Percentiles rank a stretch among this genome's conserved stretches.
These are phyloP conservation scores for Dynastes maya DNA, from an alignment of 2,888 invertebrate genomes.

Conservation along the genomic window DNA sequence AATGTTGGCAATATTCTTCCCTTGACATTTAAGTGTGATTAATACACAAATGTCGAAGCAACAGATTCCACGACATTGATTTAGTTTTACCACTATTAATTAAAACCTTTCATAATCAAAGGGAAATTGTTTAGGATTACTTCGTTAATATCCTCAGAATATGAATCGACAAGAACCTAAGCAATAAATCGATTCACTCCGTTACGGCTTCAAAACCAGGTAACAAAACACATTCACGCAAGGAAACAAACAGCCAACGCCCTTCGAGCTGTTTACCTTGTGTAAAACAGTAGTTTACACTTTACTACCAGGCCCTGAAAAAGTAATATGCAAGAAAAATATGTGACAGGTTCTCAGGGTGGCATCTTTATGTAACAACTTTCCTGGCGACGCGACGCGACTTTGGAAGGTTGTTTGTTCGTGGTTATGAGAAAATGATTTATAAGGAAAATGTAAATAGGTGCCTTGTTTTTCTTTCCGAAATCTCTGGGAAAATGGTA, in stretches of 20 bases:
- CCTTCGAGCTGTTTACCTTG: conserved; percentile 46
- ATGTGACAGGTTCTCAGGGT: conserved; percentile 17
- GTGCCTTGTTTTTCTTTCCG: too few relatives aligned
- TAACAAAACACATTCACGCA: conserved; percentile 60
- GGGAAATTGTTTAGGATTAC: background rate
- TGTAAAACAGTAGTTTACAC: conserved; percentile 52
- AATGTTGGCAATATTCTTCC: too few relatives aligned
- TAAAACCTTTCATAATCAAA: too few relatives aligned
- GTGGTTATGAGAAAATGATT: background rate
- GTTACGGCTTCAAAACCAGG: conserved; percentile 57
- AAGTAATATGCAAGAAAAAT: conserved; percentile 40
- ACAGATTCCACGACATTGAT: too few relatives aligned
- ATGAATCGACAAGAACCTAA: background rate
- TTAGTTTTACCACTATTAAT: too few relatives aligned
- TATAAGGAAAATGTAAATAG: background rate
- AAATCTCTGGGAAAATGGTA: too few relatives aligned
- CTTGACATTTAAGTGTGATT: too few relatives aligned
- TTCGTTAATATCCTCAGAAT: too few relatives aligned
- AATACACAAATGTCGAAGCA: too few relatives aligned
- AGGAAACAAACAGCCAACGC: conserved; percentile 43
- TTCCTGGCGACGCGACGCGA: background rate
- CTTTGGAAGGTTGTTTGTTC: background rate
- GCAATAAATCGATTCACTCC: conserved; percentile 50
- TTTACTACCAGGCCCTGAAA: conserved; percentile 42
- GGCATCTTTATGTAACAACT: conserved; percentile 23